Evolutionary conservation across 53 echinoderm and acorn worm genomes (phyloP), one percentile per base, ranked within the genome.

Genomic region (Patiria pectinifera): DNA sequence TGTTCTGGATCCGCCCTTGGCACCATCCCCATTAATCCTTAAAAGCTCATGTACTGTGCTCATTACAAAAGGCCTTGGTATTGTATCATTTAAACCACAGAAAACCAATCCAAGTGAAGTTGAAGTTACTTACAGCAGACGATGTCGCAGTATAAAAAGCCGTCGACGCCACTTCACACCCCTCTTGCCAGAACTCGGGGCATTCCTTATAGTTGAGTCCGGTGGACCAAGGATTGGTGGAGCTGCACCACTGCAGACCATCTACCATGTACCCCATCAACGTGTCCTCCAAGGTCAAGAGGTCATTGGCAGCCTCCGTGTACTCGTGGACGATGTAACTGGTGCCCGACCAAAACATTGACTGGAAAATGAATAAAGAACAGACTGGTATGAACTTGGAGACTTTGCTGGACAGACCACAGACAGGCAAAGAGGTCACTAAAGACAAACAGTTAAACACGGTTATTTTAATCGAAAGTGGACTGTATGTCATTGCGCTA

Each of bases 341-440:
- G 14, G 92, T 92, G 6, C 92, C 92, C 2, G 92, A 92, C 92
- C 92, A 92, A 60, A 92, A 92, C 19, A 85, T 83, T 21, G 92
- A 59, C 92, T 92, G 76, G 18, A 25, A 62, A 62, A 48, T n/a
- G 10, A 35, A 10, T 71, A 43, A 5, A 76, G 12, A 84, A 84
- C 4, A 19, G 16, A 84, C 4, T 58, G 24, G 48, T 15, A 49
- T 18, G 35, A 79, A 79, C 4, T 79, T 19, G 47, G 22, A 8
- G 53, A 53, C 8, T 1, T 53, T 53, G 8, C 53, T 6, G 53
- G 2, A 8, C 53, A 53, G 35, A 35, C 53, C 53, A 2, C 53
- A 21, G 14, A 6, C 0, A 24, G 22, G 15, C 79, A 79, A 35
- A 35, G 35, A 35, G 35, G 35, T 35, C 35, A 35, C 35, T 35